Conservation (phyloP, 2,888 invertebrate species). For the Xanthia icteritia region DNA sequence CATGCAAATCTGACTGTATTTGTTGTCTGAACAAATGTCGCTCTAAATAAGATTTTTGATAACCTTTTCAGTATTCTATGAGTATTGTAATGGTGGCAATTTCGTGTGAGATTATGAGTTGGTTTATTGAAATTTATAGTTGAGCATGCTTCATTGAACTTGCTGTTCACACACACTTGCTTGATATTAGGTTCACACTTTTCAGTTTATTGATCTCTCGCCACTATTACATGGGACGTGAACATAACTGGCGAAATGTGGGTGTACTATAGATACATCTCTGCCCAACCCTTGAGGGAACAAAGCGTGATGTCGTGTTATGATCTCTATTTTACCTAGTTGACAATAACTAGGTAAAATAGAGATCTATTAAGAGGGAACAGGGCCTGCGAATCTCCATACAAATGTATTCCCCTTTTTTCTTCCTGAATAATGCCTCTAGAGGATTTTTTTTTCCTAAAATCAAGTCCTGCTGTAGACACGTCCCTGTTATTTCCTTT, state of each 20-base stretch:
- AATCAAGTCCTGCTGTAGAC: too few relatives aligned
- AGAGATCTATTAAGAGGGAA: too few relatives aligned
- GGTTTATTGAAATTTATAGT: conserved; percentile 22
- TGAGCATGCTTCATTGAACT: neutral
- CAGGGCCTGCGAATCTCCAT: too few relatives aligned
- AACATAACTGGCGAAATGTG: neutral
- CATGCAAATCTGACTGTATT: conserved; percentile 51
- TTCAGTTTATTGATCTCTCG: neutral
- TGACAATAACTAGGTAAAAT: too few relatives aligned
- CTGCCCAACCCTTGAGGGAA: neutral
- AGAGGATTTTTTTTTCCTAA: too few relatives aligned
- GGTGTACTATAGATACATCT: neutral
- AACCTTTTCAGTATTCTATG: conserved; percentile 51
- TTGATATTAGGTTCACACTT: neutral
- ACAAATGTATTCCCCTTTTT: too few relatives aligned
- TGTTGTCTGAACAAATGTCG: conserved; percentile 34
- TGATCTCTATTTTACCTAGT: neutral
- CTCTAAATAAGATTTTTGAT: conserved; percentile 55
- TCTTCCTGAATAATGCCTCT: too few relatives aligned
- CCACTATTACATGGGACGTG: neutral
- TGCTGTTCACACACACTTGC: neutral
- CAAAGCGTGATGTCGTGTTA: neutral
- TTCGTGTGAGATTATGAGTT: conserved; percentile 22
- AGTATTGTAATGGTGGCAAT: conserved; percentile 23
- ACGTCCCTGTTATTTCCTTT: too few relatives aligned